Base-by-base conservation (phyloP, 2,888 invertebrate species). In the Tanytarsus gracilentus region DNA sequence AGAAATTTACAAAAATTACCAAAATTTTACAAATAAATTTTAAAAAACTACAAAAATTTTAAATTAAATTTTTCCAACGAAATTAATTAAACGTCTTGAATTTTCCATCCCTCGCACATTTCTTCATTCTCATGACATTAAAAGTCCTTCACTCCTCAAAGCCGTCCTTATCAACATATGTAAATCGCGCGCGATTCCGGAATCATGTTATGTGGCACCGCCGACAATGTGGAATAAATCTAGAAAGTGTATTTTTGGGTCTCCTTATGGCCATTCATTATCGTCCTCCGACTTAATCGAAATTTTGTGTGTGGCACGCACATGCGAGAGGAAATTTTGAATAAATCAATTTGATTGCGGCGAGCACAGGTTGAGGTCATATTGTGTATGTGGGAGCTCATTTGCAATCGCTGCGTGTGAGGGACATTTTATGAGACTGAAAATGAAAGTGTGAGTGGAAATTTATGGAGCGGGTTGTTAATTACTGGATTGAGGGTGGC, bases 271-370 rank as follows among this genome's bases (percentile, higher is more conserved):
- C 21, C 6, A 16, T 5, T 40, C 40, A 40, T 40, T 14, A 2
- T 5, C 36, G 11, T n/a, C n/a, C 1, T 3, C 40, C 1, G 9
- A 18, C 18, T 18, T 40, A 40, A 40, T 40, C 40, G 40, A 40
- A 40, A 40, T 40, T 40, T 40, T 40, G 40, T 40, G 40, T 40
- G 40, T 40, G n/a, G 18, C 40, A 40, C 40, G 40, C 40, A 40
- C 40, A 40, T 40, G 40, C 40, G 40, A 40, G 40, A 40, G 40
- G 40, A 40, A 40, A 40, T 40, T 40, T 40, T 40, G 40, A 40
- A 40, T 40, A 40, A 40, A 40, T 40, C 40, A 40, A 40, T 40
- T 40, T 36, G 36, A 36, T 36, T 36, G 18, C 9, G 2, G 40
- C 16, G 40, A 18, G n/a, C 21, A 16, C 8, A 21, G n/a, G 9